Evolutionary conservation across 2,888 invertebrate species (phyloP).

Genomic region (Melitaea athalia): DNA sequence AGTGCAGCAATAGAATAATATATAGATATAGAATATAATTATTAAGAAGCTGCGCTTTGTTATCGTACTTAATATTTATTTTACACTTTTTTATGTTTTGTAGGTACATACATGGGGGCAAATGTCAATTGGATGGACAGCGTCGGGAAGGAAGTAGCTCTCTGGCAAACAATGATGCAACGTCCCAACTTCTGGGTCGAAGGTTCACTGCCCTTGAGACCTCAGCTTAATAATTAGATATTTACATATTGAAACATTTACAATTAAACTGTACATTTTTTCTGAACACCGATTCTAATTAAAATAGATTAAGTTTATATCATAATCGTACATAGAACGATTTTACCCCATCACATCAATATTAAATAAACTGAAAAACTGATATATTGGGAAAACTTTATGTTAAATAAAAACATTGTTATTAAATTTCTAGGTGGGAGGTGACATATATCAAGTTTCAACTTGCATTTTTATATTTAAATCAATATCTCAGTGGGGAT

Average conservation of each 20-base stretch:
- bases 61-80: not conserved
- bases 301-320: constrained; percentile 4
- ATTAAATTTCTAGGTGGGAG: not conserved
- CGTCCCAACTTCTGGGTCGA: constrained; percentile 99
- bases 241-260: not conserved
- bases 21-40: too few species aligned
- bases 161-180: constrained; percentile 98
- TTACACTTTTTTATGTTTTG: not conserved
- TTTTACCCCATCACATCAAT: not conserved
- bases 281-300: constrained; percentile 19
- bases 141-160: constrained; percentile 91
- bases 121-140: constrained; percentile 98
- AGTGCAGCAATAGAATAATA: too few species aligned
- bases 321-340: not conserved
- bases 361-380: not conserved
- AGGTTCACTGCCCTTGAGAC: constrained; percentile 92
- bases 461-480: not conserved
- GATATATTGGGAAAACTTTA: not conserved
- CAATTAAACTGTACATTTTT: not conserved
- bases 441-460: not conserved
- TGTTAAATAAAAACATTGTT: too few species aligned
- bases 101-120: constrained; percentile 94
- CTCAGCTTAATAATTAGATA: constrained; percentile 83
- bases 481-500: constrained; percentile 25
- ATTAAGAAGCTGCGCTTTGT: not conserved